Evolutionary conservation across 2,888 invertebrate species (phyloP).

Genomic region (Esperia sulphurella): DNA sequence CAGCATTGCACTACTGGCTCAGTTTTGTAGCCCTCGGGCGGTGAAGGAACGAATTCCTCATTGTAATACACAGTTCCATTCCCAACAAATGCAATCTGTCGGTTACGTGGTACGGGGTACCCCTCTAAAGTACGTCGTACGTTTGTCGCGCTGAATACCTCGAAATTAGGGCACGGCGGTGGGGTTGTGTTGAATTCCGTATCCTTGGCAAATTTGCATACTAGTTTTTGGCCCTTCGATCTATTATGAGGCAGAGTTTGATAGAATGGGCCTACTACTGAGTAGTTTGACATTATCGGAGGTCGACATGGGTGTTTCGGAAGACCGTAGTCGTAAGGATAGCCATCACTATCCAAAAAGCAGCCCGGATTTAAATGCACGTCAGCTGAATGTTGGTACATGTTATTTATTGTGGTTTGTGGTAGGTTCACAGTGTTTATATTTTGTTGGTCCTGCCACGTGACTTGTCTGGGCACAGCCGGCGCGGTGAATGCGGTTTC

Average conservation of each 20-base stretch:
- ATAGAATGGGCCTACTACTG: constrained; percentile 79
- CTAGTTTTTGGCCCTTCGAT: constrained; percentile 75
- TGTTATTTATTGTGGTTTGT: constrained; percentile 65
- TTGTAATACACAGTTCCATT: constrained; percentile 71
- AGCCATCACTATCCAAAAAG: constrained; percentile 88
- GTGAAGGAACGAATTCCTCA: constrained; percentile 83
- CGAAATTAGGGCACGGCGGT: constrained; percentile 60
- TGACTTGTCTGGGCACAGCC: constrained; percentile 73
- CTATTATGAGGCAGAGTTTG: constrained; percentile 89
- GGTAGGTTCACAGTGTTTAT: constrained; percentile 69
- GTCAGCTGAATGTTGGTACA: constrained; percentile 84
- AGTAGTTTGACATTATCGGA: constrained; percentile 66
- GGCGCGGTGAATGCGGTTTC: constrained; percentile 64
- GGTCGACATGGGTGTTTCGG: constrained; percentile 81
- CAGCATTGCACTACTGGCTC: constrained; percentile 75
- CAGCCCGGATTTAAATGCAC: constrained; percentile 88
- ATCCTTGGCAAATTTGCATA: constrained; percentile 72
- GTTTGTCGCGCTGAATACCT: constrained; percentile 70
- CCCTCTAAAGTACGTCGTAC: constrained; percentile 90
- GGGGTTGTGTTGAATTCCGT: constrained; percentile 66
- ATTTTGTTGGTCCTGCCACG: constrained; percentile 75
- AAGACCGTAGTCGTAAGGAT: constrained; percentile 87
- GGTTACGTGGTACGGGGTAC: constrained; percentile 82
- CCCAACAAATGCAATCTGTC: constrained; percentile 71
- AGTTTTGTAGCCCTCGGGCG: constrained; percentile 84